Conservation (phyloP, 2,113 vertebrate genomes). For the Myrmecophaga tridactyla region DNA sequence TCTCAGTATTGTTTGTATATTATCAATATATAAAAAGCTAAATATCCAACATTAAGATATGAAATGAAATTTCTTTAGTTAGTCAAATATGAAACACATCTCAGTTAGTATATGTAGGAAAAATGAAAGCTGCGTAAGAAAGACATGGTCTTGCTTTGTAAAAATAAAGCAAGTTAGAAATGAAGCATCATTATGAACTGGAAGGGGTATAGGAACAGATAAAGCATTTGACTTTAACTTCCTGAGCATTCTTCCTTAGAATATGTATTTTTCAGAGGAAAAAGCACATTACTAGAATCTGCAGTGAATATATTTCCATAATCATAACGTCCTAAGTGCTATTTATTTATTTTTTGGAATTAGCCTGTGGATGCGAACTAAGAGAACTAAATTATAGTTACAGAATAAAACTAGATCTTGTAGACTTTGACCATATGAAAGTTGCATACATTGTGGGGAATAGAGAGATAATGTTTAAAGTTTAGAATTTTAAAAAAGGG, state of each 20-base stretch:
- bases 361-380: not conserved
- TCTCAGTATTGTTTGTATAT: not conserved
- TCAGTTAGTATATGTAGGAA: not conserved
- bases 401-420: constrained; percentile 33
- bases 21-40: not conserved
- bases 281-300: not conserved
- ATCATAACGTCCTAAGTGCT: not conserved
- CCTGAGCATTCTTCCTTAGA: not conserved
- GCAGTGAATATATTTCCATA: not conserved
- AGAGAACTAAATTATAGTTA: constrained; percentile 13
- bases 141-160: not conserved
- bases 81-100: constrained; percentile 13
- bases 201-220: not conserved
- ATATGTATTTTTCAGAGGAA: not conserved
- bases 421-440: not conserved
- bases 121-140: not conserved
- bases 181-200: not conserved
- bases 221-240: not conserved
- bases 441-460: not conserved
- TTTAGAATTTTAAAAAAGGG: not conserved
- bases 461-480: not conserved
- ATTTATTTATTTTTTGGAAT: not conserved
- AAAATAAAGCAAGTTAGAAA: constrained; percentile 2
- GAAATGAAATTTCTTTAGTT: not conserved
- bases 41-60: not conserved